phyloP scores from a whole-genome alignment of 2,888 invertebrate genomes.

The Netelia inedita region DNA sequence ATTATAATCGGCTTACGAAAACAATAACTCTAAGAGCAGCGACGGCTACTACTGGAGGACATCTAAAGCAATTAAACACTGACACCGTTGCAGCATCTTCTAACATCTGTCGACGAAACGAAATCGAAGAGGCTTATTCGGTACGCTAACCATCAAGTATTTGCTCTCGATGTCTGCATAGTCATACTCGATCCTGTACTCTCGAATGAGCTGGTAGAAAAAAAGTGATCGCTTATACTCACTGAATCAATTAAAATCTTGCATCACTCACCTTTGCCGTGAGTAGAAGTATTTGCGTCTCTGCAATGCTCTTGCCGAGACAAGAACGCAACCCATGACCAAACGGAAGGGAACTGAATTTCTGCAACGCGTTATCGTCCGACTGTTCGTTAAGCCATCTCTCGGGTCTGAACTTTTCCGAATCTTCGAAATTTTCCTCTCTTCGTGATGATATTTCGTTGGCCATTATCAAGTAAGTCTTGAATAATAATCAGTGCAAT shows the following conservation, averaged over 20 bases:
- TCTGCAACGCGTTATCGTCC: conserved; percentile 83
- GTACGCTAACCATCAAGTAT: conserved; percentile 87
- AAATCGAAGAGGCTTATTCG: conserved; percentile 88
- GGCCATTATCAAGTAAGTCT: conserved; percentile 89
- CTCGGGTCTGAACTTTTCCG: conserved; percentile 88
- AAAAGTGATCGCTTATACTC: not conserved
- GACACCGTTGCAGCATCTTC: not conserved
- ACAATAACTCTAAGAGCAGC: not conserved
- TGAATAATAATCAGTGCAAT: not conserved
- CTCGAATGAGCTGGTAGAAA: conserved; percentile 86
- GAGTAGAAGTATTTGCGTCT: conserved; percentile 87
- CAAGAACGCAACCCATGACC: conserved; percentile 89
- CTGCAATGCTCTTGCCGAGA: conserved; percentile 88
- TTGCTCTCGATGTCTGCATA: conserved; percentile 88
- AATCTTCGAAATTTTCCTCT: conserved; percentile 89
- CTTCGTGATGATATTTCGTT: conserved; percentile 88
- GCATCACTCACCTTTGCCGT: conserved; percentile 86
- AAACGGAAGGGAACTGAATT: conserved; percentile 88
- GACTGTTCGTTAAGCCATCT: conserved; percentile 87
- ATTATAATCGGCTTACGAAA: not conserved
- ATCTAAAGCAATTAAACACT: not conserved
- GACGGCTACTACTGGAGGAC: not conserved
- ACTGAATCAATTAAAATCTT: conserved; percentile 8
- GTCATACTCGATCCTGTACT: conserved; percentile 89
- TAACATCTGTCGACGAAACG: conserved; percentile 88